Conservation (phyloP, 2,113 vertebrate genomes). For the Pan paniscus region DNA sequence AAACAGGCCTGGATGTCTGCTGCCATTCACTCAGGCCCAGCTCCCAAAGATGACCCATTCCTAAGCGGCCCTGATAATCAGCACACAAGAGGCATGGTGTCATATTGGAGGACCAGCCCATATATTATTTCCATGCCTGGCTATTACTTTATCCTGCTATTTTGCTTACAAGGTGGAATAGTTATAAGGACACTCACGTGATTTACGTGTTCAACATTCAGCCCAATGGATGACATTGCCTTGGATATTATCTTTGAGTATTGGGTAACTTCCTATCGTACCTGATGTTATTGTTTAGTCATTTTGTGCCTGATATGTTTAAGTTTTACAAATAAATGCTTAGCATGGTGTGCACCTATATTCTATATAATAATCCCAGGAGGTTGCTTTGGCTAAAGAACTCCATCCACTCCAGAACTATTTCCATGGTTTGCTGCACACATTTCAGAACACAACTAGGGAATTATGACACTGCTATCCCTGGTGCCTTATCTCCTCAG, state of each 20-base stretch:
- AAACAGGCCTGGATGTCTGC: neutral
- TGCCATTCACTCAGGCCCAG: neutral
- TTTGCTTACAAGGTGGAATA: neutral
- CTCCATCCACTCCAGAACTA: neutral
- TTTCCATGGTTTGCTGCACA: neutral
- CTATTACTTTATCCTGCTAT: neutral
- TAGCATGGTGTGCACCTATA: neutral
- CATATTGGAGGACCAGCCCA: neutral
- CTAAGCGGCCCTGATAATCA: neutral
- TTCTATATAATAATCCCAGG: neutral
- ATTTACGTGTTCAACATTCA: neutral
- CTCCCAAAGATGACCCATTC: neutral
- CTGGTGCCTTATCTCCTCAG: neutral
- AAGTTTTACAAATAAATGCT: neutral
- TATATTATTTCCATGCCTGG: neutral
- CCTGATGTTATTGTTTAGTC: neutral
- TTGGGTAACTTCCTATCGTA: neutral
- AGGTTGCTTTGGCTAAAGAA: neutral
- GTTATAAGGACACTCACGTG: neutral
- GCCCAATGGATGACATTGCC: neutral
- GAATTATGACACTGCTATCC: accelerated
- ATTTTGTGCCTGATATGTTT: neutral
- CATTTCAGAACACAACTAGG: neutral
- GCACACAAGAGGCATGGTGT: neutral
- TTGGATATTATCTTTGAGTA: neutral